phyloP scores from a whole-genome alignment of 2,113 vertebrate genomes.

The Dascyllus trimaculatus region DNA sequence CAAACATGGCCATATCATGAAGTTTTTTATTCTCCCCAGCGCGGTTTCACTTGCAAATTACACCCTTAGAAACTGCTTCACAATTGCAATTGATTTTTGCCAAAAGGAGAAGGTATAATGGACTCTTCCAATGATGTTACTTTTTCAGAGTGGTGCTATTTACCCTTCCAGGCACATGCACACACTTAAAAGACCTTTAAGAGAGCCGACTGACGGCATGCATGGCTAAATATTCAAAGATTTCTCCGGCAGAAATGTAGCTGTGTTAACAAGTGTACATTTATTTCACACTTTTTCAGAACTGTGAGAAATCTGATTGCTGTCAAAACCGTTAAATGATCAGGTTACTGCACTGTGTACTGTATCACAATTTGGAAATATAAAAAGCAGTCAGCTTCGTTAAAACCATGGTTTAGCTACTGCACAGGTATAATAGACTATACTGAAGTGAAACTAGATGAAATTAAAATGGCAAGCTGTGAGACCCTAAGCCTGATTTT shows the following conservation, averaged over 20 bases:
- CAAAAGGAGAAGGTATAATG: conserved; percentile 62
- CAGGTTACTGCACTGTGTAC: too few relatives aligned
- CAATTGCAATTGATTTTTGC: conserved; percentile 69
- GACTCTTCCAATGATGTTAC: conserved; percentile 50
- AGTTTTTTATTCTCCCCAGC: conserved; percentile 41
- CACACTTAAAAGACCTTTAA: conserved; percentile 22
- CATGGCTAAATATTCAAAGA: conserved; percentile 28
- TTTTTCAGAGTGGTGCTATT: conserved; percentile 29
- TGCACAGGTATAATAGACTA: conserved; percentile 3
- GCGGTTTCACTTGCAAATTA: conserved; percentile 65
- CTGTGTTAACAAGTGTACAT: not conserved
- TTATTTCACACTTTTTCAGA: not conserved
- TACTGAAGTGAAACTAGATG: conserved; percentile 17
- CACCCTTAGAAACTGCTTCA: conserved; percentile 51
- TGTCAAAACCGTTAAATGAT: not conserved
- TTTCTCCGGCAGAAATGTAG: conserved; percentile 30
- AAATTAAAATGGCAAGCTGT: conserved; percentile 32
- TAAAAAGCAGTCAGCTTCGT: not conserved
- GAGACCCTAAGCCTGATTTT: conserved; percentile 35
- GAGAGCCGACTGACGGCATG: conserved; percentile 14
- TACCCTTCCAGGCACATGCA: conserved; percentile 46
- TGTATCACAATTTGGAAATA: conserved; percentile 17
- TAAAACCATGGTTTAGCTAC: conserved; percentile 18
- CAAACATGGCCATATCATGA: conserved; percentile 49
- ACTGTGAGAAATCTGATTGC: conserved; percentile 28